Evolutionary conservation across 2,113 vertebrate genomes (phyloP), one percentile per base, ranked within the genome.

Genomic region (Struthio camelus): DNA sequence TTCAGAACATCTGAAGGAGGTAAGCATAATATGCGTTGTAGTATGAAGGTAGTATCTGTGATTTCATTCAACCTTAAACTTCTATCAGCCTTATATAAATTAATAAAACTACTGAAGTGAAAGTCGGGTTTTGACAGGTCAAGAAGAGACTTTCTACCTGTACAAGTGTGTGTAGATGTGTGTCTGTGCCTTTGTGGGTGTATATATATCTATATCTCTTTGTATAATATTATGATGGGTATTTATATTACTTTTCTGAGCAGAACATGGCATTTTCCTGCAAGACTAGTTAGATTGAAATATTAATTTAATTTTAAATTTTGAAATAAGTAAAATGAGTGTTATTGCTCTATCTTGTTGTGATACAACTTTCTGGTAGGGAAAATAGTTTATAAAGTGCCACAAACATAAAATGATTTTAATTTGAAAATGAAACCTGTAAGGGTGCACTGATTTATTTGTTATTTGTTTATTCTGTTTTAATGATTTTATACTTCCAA

Each of bases 1-100:
- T 99, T 99, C 79, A 98, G 95, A 94, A 99, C 98, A 72, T 96
- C 97, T n/a, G 98, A 99, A 82, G 98, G 99, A 98, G 99, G 99
- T 99, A 95, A 97, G 97, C 80, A 80, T 34, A 62, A 23, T 58
- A 32, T 28, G 56, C 32, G 34, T 59, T 59, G 17, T 59, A 66
- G 17, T 59, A 66, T 6, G 7, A 80, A 56, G 10, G n/a, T n/a
- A 80, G 56, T 34, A 61, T 56, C 6, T 72, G 58, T 59, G 12
- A 53, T 59, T 73, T 81, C 32, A 71, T 75, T 72, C 30, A 76
- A 8, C 10, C 10, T 67, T 80, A 76, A 54, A 44, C 62, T 85
- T 92, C 38, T 56, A 5, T 32, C 54, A 90, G 19, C 9, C 38
- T 86, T n/a, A 20, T 78, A 77, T 36, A 87, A 56, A 17, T 70